Conservation (phyloP, 2,888 invertebrate genomes). For the Ischnura elegans region DNA sequence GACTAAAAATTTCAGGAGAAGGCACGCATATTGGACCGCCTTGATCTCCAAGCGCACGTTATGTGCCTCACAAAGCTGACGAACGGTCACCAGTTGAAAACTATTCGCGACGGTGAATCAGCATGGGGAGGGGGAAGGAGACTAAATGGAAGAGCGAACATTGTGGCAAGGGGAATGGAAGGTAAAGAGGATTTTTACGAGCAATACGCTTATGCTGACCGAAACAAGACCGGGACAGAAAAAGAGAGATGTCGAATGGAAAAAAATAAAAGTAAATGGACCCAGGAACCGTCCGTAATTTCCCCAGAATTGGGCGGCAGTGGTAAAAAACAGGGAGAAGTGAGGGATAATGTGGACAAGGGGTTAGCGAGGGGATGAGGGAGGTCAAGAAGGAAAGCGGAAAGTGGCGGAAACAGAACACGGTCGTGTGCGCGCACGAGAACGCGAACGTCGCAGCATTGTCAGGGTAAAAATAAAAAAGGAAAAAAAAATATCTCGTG, state of each 20-base stretch:
- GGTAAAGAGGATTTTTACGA: not conserved
- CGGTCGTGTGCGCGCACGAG: not conserved
- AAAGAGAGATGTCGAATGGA: not conserved
- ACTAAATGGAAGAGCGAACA: not conserved
- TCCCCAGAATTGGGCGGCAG: not conserved
- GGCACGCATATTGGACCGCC: not conserved
- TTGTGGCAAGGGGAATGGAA: not conserved
- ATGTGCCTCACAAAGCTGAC: not conserved
- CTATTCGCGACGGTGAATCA: not conserved
- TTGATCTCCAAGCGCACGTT: not conserved
- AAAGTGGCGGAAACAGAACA: not conserved
- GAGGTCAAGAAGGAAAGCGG: not conserved
- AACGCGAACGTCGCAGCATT: not conserved
- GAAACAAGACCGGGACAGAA: not conserved
- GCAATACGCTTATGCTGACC: not conserved
- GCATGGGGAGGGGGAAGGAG: not conserved
- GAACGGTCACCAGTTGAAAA: not conserved
- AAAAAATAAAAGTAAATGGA: not conserved
- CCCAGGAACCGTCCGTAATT: constrained; percentile 22
- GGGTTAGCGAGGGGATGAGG: not conserved
- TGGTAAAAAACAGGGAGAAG: not conserved
- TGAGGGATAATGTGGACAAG: not conserved
- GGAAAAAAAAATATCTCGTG: not conserved
- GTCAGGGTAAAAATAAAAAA: not conserved
- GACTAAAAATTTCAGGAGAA: not conserved